Conservation (phyloP, 2,113 vertebrate species). For the Poeciliopsis occidentalis region DNA sequence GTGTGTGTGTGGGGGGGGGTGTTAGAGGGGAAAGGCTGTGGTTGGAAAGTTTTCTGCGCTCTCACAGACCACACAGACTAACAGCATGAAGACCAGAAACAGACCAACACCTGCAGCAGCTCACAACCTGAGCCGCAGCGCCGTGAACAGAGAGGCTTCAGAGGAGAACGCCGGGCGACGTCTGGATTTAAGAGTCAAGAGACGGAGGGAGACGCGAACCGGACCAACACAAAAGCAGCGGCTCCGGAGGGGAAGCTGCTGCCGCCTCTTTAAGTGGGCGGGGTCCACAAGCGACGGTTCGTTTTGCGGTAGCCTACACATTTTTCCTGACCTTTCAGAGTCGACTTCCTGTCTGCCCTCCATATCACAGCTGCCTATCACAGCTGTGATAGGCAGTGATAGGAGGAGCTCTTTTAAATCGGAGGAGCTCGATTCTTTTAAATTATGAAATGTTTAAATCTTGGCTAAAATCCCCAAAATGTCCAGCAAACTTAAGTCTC, state of each 20-base stretch:
- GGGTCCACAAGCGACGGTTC: not conserved
- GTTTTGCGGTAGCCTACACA: constrained; percentile 7
- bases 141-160: not conserved
- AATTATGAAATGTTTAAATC: not conserved
- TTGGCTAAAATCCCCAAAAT: not conserved
- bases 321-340: constrained; percentile 39
- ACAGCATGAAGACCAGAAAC: not conserved
- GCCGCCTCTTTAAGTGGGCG: not conserved
- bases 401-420: constrained; percentile 14
- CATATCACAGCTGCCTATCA: not conserved
- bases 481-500: not conserved
- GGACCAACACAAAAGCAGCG: not conserved
- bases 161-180: too few species aligned
- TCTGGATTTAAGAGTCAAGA: too few species aligned
- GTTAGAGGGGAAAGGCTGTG: constrained; percentile 39
- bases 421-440: constrained; percentile 1
- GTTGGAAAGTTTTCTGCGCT: constrained; percentile 73
- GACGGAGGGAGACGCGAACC: not conserved
- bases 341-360: constrained; percentile 14
- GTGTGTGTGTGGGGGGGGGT: not conserved
- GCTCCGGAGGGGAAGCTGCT: not conserved
- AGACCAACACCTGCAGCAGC: constrained; percentile 14
- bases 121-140: constrained; percentile 11
- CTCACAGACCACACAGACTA: constrained; percentile 53
- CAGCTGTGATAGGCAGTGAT: too few species aligned